These are phyloP conservation scores for Catalaphyllia jardinei DNA, from an alignment of 64 coral and sea anemone species.

Conservation along the genomic window DNA sequence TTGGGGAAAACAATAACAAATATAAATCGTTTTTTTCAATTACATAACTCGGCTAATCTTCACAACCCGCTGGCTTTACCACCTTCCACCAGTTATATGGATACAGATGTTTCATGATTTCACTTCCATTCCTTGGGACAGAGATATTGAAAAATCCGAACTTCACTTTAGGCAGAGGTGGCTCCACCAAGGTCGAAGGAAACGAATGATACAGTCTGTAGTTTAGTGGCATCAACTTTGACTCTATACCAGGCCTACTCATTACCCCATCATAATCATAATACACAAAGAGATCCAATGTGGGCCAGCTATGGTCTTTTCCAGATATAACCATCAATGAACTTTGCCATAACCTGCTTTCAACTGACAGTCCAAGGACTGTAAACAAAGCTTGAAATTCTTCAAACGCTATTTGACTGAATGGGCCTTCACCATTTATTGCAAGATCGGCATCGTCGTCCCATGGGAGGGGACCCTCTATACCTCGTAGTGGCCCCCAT, in stretches of 20 bases:
- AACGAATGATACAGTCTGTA: constrained; percentile 68
- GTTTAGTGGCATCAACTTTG: constrained; percentile 56
- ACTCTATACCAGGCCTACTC: constrained; percentile 60
- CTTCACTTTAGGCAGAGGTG: constrained; percentile 56
- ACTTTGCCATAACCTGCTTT: constrained; percentile 30
- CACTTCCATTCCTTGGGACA: constrained; percentile 58
- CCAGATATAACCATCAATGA: constrained; percentile 5
- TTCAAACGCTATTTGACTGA: constrained; percentile 2
- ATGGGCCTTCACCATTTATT: constrained; percentile 40
- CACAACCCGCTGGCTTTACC: constrained; percentile 3
- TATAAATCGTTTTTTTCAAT: no score
- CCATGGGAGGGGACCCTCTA: constrained; percentile 59
- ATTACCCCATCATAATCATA: constrained; percentile 66
- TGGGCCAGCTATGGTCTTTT: not conserved
- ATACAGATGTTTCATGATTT: constrained; percentile 86
- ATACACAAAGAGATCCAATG: constrained; percentile 69
- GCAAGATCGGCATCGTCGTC: constrained; percentile 62
- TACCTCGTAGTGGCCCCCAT: constrained; percentile 29
- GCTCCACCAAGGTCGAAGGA: constrained; percentile 60
- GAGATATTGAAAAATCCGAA: constrained; percentile 78
- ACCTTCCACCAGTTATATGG: constrained; percentile 76
- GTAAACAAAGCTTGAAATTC: constrained; percentile 35
- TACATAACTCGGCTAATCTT: no score
- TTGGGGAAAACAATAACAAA: no score
- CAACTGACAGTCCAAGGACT: constrained; percentile 2